phyloP scores from a whole-genome alignment of 2,888 invertebrate species.

The Ryuthela nishihirai region DNA sequence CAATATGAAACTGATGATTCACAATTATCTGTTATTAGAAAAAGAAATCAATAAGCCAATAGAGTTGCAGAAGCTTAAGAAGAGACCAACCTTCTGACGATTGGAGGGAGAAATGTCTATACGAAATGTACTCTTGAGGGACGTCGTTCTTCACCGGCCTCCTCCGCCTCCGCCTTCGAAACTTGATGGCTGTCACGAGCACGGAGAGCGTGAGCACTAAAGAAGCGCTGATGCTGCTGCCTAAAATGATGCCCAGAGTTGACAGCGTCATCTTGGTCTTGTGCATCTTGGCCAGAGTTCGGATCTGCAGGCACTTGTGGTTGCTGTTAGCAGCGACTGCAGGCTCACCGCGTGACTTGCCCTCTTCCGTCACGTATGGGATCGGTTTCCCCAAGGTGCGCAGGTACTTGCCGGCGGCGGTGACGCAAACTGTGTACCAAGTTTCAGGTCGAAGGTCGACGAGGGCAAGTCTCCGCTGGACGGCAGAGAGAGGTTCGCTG shows the following conservation, averaged over 20 bases:
- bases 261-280: conserved; percentile 49
- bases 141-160: conserved; percentile 41
- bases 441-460: conserved; percentile 72
- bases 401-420: conserved; percentile 72
- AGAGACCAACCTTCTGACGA: conserved; percentile 42
- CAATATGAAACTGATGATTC: no score
- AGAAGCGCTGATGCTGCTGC: conserved; percentile 78
- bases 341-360: conserved; percentile 28
- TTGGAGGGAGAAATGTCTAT: conserved; percentile 46
- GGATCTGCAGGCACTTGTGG: conserved; percentile 43
- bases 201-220: conserved; percentile 79
- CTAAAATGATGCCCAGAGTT: conserved; percentile 77
- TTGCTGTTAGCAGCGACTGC: conserved; percentile 36
- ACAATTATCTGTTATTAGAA: no score
- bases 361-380: conserved; percentile 41
- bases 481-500: conserved; percentile 33
- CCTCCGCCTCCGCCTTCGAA: conserved; percentile 33
- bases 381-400: conserved; percentile 42
- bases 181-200: conserved; percentile 41
- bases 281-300: conserved; percentile 39
- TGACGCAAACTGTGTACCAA: conserved; percentile 78
- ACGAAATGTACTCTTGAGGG: conserved; percentile 45
- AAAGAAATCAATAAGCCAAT: no score
- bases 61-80: no score
- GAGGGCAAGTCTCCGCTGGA: conserved; percentile 64